A percentile compares a stretch with the other conserved stretches of the same genome.
Evolutionary conservation across 2,113 vertebrate species (phyloP).

Genomic region (Motacilla tschutschensis): DNA sequence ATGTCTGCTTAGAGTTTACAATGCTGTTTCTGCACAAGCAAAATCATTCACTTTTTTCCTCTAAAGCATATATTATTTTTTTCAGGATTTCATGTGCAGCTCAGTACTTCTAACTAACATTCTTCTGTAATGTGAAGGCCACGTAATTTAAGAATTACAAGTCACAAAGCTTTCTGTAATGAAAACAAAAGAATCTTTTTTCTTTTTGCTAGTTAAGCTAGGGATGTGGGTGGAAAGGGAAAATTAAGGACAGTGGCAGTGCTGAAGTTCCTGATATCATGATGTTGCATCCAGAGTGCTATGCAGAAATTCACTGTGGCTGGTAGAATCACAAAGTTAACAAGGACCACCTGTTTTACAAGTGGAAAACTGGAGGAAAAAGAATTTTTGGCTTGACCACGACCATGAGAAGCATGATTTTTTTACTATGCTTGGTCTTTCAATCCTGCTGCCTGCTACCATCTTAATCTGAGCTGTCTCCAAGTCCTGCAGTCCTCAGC

Average conservation of each 20-base stretch:
- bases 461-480: background rate
- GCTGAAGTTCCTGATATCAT: background rate
- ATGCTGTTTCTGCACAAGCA: background rate
- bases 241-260: background rate
- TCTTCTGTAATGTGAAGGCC: background rate
- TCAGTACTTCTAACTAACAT: background rate
- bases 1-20: background rate
- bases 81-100: background rate
- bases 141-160: background rate
- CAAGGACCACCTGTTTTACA: fast-evolving
- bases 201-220: background rate
- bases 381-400: fast-evolving
- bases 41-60: background rate
- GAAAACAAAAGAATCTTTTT: background rate
- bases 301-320: background rate
- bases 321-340: fast-evolving
- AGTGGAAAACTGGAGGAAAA: background rate
- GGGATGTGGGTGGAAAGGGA: background rate
- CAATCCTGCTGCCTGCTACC: background rate
- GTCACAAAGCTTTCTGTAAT: background rate
- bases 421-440: background rate
- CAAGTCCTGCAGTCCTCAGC: background rate
- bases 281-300: background rate
- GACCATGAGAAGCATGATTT: background rate
- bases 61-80: background rate